A percentile compares a stretch with the other conserved stretches of the same genome.
Conservation (phyloP, 1,140 invertebrate species). For the Pemphigus obesinymphae region DNA sequence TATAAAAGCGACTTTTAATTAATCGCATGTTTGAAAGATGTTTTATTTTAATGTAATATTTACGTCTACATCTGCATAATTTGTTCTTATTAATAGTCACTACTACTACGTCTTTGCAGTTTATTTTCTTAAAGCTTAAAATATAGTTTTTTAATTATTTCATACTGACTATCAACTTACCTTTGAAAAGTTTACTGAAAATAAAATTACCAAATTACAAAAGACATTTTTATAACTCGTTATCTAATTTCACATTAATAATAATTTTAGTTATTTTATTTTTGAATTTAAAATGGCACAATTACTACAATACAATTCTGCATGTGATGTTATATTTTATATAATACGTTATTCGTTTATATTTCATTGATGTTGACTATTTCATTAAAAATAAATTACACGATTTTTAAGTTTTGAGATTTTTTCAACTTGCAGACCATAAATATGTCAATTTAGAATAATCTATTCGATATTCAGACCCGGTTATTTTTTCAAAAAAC, state of each 20-base stretch:
- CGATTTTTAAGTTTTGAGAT: background rate
- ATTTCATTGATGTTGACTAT: background rate
- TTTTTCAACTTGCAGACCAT: background rate
- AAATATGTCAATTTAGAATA: background rate
- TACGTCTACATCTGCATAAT: background rate
- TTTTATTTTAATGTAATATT: background rate
- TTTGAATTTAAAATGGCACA: too few species aligned
- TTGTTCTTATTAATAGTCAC: background rate
- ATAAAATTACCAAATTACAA: too few species aligned
- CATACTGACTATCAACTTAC: too few species aligned
- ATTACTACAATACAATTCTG: too few species aligned
- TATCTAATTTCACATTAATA: too few species aligned
- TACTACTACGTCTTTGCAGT: background rate
- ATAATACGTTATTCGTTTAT: too few species aligned
- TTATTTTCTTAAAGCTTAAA: too few species aligned
- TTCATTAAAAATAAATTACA: background rate
- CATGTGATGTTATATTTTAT: too few species aligned
- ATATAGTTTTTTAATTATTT: too few species aligned
- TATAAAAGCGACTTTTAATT: background rate
- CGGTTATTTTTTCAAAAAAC: background rate
- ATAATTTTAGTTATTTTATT: too few species aligned
- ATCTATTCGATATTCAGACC: constrained; percentile 2
- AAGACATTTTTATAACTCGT: too few species aligned
- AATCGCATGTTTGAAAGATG: background rate
- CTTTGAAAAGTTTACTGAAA: too few species aligned